A percentile compares a stretch with the other conserved stretches of the same genome.
These are phyloP conservation scores for Thunnus thynnus DNA, from an alignment of 2,113 vertebrate species.

Conservation along the genomic window DNA sequence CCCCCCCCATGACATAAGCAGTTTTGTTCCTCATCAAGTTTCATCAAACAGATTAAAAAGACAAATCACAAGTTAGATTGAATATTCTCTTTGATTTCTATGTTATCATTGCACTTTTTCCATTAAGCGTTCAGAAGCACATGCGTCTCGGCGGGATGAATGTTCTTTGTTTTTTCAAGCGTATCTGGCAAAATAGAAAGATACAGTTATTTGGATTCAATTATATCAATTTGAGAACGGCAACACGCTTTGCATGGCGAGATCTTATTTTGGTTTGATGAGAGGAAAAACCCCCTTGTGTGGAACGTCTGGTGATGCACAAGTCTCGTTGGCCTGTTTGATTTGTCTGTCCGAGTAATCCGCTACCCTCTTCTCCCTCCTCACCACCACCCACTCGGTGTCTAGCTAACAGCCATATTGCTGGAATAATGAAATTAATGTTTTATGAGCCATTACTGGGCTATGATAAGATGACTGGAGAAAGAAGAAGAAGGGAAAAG, in stretches of 20 bases:
- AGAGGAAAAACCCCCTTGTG: background rate
- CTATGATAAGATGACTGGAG: constrained; percentile 60
- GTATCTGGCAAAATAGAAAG: background rate
- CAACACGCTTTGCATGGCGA: background rate
- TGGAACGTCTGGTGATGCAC: constrained; percentile 17
- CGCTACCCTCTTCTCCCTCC: constrained; percentile 23
- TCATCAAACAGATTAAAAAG: background rate
- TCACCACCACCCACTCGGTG: constrained; percentile 26
- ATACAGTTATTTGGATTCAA: constrained; percentile 28
- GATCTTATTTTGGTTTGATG: constrained; percentile 9
- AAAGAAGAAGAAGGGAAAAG: constrained; percentile 21
- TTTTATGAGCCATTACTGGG: constrained; percentile 80
- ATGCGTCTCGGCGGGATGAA: background rate
- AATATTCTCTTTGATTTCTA: constrained; percentile 25
- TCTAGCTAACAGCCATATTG: constrained; percentile 63
- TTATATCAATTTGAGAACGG: constrained; percentile 29
- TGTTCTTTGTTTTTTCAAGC: constrained; percentile 23
- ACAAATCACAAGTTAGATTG: background rate
- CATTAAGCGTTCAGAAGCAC: constrained; percentile 30
- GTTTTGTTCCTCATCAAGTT: constrained; percentile 29
- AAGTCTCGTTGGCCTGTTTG: constrained; percentile 29
- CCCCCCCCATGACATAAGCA: background rate
- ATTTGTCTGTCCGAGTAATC: constrained; percentile 57
- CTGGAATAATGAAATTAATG: constrained; percentile 79
- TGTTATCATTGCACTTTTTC: constrained; percentile 21